Evolutionary conservation across 2,888 invertebrate genomes (phyloP).

Genomic region (Ectemnius continuus): DNA sequence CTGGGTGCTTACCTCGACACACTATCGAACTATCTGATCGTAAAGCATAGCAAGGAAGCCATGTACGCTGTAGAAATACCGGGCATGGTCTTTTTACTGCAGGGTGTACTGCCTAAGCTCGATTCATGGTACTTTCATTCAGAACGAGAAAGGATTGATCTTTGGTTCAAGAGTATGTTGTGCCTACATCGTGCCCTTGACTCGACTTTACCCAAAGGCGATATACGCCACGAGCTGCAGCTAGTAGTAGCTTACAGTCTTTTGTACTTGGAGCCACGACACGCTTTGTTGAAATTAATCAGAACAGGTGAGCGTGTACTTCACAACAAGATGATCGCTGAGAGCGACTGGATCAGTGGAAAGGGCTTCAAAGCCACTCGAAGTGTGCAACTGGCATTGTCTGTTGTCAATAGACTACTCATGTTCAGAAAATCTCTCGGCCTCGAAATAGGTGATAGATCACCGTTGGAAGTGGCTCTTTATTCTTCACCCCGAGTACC

Average conservation of each 20-base stretch:
- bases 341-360: slow-evolving; percentile 76
- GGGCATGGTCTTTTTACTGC: slow-evolving; percentile 75
- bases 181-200: slow-evolving; percentile 74
- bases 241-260: slow-evolving; percentile 74
- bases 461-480: slow-evolving; percentile 74
- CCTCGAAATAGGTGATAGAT: slow-evolving; percentile 68
- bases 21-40: slow-evolving; percentile 71
- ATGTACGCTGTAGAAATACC: slow-evolving; percentile 75
- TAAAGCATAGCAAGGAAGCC: slow-evolving; percentile 72
- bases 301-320: slow-evolving; percentile 73
- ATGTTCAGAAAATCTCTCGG: slow-evolving; percentile 75
- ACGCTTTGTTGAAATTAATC: slow-evolving; percentile 73
- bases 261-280: slow-evolving; percentile 74
- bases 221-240: slow-evolving; percentile 73
- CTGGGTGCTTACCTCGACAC: slow-evolving; percentile 75
- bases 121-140: slow-evolving; percentile 76
- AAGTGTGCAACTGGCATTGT: slow-evolving; percentile 75
- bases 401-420: slow-evolving; percentile 74
- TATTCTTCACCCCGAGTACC: slow-evolving; percentile 76
- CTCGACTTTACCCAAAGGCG: slow-evolving; percentile 68
- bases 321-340: slow-evolving; percentile 75
- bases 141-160: slow-evolving; percentile 71
- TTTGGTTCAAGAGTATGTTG: slow-evolving; percentile 74
- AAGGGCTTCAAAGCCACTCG: slow-evolving; percentile 75
- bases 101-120: slow-evolving; percentile 75